Percentiles rank a stretch among this genome's conserved stretches.
These are phyloP conservation scores for Frankliniella intonsa DNA, from an alignment of 2,888 invertebrate species.

Conservation along the genomic window DNA sequence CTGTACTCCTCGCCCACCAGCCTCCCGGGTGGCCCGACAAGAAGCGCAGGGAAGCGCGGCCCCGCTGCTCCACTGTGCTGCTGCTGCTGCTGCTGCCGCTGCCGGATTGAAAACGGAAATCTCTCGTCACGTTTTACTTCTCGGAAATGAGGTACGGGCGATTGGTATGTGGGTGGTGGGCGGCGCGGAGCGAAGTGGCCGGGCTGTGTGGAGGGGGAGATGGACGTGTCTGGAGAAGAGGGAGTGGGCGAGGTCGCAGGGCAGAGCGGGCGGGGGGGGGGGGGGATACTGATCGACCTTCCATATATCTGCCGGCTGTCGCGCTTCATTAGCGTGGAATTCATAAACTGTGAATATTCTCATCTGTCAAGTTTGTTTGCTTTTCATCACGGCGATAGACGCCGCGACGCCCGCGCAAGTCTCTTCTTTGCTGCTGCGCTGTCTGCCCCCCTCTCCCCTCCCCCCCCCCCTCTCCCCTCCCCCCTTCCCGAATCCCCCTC, in stretches of 20 bases:
- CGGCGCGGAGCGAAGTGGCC: neutral
- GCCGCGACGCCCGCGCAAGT: no score
- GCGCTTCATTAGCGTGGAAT: neutral
- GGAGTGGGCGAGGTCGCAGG: neutral
- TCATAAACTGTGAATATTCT: neutral
- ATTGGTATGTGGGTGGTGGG: neutral
- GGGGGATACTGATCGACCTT: neutral
- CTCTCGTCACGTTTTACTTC: constrained; percentile 5
- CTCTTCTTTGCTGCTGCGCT: no score
- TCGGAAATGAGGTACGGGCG: neutral
- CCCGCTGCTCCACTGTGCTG: neutral
- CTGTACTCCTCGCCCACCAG: neutral
- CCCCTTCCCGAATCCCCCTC: no score
- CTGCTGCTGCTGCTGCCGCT: neutral
- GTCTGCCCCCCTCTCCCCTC: no score
- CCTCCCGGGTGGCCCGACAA: neutral
- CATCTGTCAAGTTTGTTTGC: neutral
- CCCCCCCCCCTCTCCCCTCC: no score
- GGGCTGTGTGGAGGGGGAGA: neutral
- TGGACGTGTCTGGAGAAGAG: neutral
- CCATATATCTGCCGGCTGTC: neutral
- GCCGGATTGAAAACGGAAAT: constrained; percentile 10
- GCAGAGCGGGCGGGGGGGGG: neutral
- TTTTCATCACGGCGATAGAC: neutral
- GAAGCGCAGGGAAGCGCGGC: neutral